Conservation (phyloP, 2,113 vertebrate species). For the Felis catus region DNA sequence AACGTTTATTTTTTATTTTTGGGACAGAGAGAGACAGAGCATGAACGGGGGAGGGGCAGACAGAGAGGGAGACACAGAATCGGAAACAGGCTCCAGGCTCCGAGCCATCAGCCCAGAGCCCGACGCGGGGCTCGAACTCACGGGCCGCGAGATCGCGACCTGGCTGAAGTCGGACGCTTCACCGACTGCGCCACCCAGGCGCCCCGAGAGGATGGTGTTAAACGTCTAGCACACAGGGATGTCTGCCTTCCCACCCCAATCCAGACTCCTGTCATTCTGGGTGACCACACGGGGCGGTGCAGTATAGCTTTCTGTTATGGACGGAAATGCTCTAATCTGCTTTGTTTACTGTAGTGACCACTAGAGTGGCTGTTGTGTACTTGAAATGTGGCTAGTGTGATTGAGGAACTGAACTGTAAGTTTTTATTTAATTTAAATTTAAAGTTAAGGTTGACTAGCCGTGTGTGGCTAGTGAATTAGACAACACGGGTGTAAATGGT, state of each 20-base stretch:
- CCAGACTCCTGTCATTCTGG: neutral
- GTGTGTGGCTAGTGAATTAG: neutral
- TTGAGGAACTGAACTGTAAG: neutral
- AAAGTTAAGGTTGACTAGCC: neutral
- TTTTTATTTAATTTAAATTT: slow-evolving; percentile 20
- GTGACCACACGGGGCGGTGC: neutral
- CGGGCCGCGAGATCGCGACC: too few species aligned
- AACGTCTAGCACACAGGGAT: neutral
- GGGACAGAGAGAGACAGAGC: too few species aligned
- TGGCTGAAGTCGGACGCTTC: too few species aligned
- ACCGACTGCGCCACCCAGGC: too few species aligned
- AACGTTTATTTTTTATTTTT: too few species aligned
- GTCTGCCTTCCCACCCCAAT: neutral
- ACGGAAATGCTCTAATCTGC: neutral
- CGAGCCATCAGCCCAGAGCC: too few species aligned
- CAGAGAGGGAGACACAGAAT: too few species aligned
- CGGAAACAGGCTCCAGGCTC: too few species aligned
- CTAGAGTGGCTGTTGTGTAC: neutral
- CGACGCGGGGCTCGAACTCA: too few species aligned
- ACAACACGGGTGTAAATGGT: neutral
- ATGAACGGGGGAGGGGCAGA: too few species aligned
- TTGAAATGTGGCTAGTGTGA: neutral
- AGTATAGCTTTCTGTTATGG: neutral
- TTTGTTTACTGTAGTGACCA: neutral
- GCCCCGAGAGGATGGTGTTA: neutral